These are phyloP conservation scores for Cryptops parisi DNA, from an alignment of 2,888 invertebrate species.

Conservation along the genomic window DNA sequence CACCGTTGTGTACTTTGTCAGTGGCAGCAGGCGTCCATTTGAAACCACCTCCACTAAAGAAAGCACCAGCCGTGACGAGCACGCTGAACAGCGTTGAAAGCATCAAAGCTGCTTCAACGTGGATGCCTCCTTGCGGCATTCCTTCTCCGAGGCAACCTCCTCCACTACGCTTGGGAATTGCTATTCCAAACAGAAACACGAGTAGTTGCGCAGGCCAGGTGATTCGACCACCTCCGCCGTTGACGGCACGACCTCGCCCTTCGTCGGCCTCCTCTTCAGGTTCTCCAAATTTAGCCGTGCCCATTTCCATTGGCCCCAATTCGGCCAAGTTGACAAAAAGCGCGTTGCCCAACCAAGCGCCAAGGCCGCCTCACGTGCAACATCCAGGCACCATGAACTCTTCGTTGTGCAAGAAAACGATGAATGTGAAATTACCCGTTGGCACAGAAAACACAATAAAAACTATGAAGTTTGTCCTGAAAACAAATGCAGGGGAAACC, in stretches of 20 bases:
- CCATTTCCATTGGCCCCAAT: no score
- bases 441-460: not conserved
- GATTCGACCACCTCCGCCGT: not conserved
- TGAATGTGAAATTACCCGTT: not conserved
- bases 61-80: not conserved
- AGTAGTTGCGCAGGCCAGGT: not conserved
- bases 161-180: not conserved
- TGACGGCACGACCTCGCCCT: not conserved
- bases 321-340: not conserved
- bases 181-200: not conserved
- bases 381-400: no score
- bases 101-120: not conserved
- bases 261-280: not conserved
- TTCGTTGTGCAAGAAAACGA: no score
- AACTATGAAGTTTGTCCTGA: conserved; percentile 7
- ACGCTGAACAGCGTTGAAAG: not conserved
- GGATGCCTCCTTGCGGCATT: not conserved
- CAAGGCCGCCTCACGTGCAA: no score
- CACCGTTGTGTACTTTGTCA: not conserved
- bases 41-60: not conserved
- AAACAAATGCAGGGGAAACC: not conserved
- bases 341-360: not conserved
- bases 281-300: not conserved
- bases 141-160: not conserved
- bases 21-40: no score